Evolutionary conservation across 2,113 vertebrate species (phyloP), one percentile per base, ranked within the genome.

Genomic region (Lipophrys pholis): DNA sequence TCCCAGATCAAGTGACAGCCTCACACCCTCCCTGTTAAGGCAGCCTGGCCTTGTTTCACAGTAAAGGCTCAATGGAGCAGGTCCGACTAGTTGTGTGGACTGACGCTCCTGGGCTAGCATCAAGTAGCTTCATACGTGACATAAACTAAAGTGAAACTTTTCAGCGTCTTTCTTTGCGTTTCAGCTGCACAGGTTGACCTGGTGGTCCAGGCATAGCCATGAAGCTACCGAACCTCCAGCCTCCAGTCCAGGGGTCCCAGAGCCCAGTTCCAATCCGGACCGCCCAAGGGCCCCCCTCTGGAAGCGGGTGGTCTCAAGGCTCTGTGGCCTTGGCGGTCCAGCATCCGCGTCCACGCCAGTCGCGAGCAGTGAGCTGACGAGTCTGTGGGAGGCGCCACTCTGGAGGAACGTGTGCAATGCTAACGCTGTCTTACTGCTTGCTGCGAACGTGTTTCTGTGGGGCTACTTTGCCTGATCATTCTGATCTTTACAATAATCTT

Each of bases 391-490:
- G 39, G 14, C 93, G 12, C 93, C 93, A 0, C 8, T 94, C 1
- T 97, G 97, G 97, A 96, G 78, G 78, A 70, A 1, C 0, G 61
- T 98, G 69, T 98, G 97, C 60, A 76, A 96, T 0, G 0, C 91
- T 3, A 97, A 96, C 0, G 97, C 95, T 3, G 1, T 98, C 11
- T 17, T 98, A 49, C 88, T 99, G 11, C 77, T 99, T 54, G 66
- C 91, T 2, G 16, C 94, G 49, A 97, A 96, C 6, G 73, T 98
- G 40, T 98, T 99, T 78, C 92, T 97, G 9, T 98, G 97, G 97
- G 96, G 95, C 0, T 98, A 96, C 67, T 97, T 96, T 0, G 93
- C 93, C 40, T 93, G 52, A 87, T 41, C 2, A 4, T 30, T 30
- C 4, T 30, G 21, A 30, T 4, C 21, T 30, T 30, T 30, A 4